These are phyloP conservation scores for Microhierax caerulescens DNA, from an alignment of 2,797 vertebrate species.

Conservation along the genomic window DNA sequence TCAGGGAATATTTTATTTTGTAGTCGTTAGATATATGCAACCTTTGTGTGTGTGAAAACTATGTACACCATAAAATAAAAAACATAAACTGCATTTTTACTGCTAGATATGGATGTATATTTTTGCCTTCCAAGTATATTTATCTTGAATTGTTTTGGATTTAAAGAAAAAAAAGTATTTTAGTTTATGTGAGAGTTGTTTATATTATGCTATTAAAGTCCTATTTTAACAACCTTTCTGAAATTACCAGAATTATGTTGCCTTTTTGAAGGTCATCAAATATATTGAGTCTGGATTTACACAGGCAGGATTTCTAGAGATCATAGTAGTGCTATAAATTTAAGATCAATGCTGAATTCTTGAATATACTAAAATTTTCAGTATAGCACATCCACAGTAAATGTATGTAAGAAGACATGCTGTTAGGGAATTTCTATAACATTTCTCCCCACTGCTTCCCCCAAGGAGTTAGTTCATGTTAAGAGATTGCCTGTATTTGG, in stretches of 20 bases:
- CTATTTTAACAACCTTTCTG: background rate
- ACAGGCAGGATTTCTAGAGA: background rate
- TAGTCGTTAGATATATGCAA: background rate
- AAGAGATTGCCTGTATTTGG: background rate
- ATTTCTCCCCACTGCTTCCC: fast-evolving
- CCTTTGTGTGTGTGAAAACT: background rate
- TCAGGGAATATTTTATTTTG: background rate
- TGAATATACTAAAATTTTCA: background rate
- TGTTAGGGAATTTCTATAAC: background rate
- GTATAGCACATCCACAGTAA: background rate
- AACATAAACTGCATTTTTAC: background rate
- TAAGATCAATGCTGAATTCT: background rate
- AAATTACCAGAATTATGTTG: background rate
- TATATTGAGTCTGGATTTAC: background rate
- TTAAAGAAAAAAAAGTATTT: background rate
- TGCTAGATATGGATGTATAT: background rate
- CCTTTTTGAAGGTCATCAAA: background rate
- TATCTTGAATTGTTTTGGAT: background rate
- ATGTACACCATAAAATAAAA: background rate
- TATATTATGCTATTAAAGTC: background rate
- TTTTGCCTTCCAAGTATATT: background rate
- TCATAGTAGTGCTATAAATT: background rate
- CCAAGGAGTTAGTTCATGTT: background rate
- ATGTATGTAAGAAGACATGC: background rate
- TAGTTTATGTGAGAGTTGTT: background rate